phyloP scores from a whole-genome alignment of 2,797 vertebrate species.

The Bryconaethiops microstoma region DNA sequence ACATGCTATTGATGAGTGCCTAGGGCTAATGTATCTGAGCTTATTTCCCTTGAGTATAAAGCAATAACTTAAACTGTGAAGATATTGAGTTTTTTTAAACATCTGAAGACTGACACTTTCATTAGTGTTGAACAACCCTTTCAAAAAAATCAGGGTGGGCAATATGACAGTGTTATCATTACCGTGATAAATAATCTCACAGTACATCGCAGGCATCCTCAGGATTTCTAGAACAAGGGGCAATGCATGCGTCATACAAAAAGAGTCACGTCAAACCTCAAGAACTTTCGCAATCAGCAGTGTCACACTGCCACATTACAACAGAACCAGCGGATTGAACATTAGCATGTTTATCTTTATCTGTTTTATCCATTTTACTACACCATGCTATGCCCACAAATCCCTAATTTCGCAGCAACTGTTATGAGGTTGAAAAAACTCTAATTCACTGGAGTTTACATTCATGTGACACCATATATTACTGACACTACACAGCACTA shows the following conservation, averaged over 20 bases:
- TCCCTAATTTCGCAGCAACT: no score
- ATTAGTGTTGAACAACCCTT: not conserved
- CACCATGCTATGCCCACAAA: no score
- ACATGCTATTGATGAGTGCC: constrained; percentile 1
- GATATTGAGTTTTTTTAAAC: constrained; percentile 12
- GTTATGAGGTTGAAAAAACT: no score
- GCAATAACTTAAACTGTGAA: constrained; percentile 1
- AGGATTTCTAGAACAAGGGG: not conserved
- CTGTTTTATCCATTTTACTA: no score
- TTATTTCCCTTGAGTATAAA: constrained; percentile 13
- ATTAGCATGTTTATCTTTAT: no score
- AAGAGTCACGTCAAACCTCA: no score
- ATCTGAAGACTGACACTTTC: constrained; percentile 8
- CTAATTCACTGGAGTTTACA: no score
- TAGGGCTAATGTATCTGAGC: not conserved
- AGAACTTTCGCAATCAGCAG: not conserved
- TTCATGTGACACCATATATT: no score
- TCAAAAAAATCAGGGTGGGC: not conserved
- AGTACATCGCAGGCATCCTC: no score
- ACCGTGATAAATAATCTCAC: not conserved
- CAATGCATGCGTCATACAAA: not conserved
- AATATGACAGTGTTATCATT: not conserved
- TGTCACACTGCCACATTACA: not conserved
- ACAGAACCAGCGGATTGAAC: not conserved
- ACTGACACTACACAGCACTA: no score